Percentiles rank a stretch among this genome's conserved stretches.
Conservation (phyloP, 2,888 invertebrate species). For the Halocaridina rubra region DNA sequence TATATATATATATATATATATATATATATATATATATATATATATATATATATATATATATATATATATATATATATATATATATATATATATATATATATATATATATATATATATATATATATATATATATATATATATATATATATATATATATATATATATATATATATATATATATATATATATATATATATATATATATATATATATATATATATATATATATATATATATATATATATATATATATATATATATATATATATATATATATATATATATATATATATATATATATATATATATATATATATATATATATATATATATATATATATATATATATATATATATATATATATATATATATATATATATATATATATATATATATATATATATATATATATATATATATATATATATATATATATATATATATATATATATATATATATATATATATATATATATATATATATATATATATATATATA, state of each 20-base stretch:
- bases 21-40: neutral
- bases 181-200: neutral
- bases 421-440: neutral
- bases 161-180: neutral
- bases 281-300: neutral
- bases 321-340: neutral
- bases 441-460: neutral
- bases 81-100: neutral
- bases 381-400: neutral
- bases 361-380: neutral
- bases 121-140: neutral
- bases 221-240: neutral
- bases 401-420: neutral
- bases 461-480: neutral
- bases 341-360: neutral
- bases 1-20: neutral
- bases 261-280: neutral
- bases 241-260: neutral
- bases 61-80: neutral
- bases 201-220: neutral
- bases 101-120: neutral
- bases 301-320: neutral
- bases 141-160: neutral
- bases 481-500: neutral
- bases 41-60: neutral